Percentiles rank a stretch among this genome's conserved stretches.
Evolutionary conservation across 1,140 invertebrate genomes (phyloP).

Genomic region (Cephus cinctus): DNA sequence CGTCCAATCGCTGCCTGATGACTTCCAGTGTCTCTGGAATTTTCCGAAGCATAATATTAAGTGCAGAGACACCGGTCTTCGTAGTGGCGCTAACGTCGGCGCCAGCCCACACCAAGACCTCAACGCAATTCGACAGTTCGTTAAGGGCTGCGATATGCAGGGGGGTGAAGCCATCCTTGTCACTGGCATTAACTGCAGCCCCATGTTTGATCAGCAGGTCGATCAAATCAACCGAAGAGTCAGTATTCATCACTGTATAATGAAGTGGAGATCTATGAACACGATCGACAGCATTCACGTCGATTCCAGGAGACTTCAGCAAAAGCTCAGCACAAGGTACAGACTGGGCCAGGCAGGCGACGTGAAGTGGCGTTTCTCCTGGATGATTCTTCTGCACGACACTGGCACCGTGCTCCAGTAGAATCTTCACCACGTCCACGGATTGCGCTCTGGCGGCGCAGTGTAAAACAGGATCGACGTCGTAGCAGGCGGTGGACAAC

Average conservation of each 20-base stretch:
- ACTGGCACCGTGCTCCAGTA: slow-evolving; percentile 63
- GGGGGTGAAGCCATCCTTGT: slow-evolving; percentile 68
- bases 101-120: slow-evolving; percentile 64
- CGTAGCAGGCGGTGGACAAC: slow-evolving; percentile 22
- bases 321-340: slow-evolving; percentile 58
- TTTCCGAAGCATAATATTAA: slow-evolving; percentile 63
- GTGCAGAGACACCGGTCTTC: slow-evolving; percentile 60
- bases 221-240: slow-evolving; percentile 57
- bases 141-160: slow-evolving; percentile 68
- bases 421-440: slow-evolving; percentile 58
- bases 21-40: slow-evolving; percentile 61
- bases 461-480: slow-evolving; percentile 58
- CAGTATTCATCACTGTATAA: slow-evolving; percentile 59
- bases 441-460: slow-evolving; percentile 59
- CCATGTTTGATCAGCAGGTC: slow-evolving; percentile 59
- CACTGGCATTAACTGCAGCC: slow-evolving; percentile 59
- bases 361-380: slow-evolving; percentile 62
- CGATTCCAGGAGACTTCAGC: slow-evolving; percentile 54
- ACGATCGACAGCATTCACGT: slow-evolving; percentile 60
- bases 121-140: slow-evolving; percentile 62
- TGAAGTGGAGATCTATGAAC: slow-evolving; percentile 62
- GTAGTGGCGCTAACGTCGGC: slow-evolving; percentile 66
- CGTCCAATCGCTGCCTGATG: slow-evolving; percentile 59
- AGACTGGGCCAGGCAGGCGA: slow-evolving; percentile 62
- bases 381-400: slow-evolving; percentile 57